Conservation (phyloP, 2,113 vertebrate species). For the Mystacornis crossleyi region DNA sequence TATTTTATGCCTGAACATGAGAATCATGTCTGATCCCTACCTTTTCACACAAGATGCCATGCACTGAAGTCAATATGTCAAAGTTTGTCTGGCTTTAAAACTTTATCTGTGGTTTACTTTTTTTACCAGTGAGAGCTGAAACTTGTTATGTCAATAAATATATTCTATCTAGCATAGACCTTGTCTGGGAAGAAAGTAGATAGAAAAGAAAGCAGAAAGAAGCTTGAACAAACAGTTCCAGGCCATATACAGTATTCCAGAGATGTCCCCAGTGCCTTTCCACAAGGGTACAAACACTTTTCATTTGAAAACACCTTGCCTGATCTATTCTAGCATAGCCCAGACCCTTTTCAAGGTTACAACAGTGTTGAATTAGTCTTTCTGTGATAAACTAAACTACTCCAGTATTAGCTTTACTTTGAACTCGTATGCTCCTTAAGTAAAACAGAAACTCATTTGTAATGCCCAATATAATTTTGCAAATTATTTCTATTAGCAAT, state of each 20-base stretch:
- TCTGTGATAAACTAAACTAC: not conserved
- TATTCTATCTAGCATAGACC: not conserved
- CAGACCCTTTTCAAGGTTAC: not conserved
- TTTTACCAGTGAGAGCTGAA: not conserved
- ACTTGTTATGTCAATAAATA: not conserved
- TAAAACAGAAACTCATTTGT: not conserved
- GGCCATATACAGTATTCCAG: not conserved
- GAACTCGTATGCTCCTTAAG: not conserved
- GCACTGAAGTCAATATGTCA: not conserved
- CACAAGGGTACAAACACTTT: not conserved
- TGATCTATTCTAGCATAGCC: not conserved
- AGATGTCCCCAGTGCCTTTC: not conserved
- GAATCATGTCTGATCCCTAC: not conserved
- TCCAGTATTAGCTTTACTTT: not conserved
- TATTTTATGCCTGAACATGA: not conserved
- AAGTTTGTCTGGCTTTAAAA: conserved; percentile 34
- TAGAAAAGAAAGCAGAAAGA: not conserved
- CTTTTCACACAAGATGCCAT: not conserved
- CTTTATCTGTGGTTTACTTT: not conserved
- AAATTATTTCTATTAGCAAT: not conserved
- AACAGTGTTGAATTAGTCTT: not conserved
- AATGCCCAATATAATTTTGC: not conserved
- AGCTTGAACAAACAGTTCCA: not conserved
- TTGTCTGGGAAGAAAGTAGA: not conserved
- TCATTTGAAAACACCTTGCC: not conserved